Conservation (phyloP, 2,113 vertebrate genomes). For the Oplegnathus fasciatus region DNA sequence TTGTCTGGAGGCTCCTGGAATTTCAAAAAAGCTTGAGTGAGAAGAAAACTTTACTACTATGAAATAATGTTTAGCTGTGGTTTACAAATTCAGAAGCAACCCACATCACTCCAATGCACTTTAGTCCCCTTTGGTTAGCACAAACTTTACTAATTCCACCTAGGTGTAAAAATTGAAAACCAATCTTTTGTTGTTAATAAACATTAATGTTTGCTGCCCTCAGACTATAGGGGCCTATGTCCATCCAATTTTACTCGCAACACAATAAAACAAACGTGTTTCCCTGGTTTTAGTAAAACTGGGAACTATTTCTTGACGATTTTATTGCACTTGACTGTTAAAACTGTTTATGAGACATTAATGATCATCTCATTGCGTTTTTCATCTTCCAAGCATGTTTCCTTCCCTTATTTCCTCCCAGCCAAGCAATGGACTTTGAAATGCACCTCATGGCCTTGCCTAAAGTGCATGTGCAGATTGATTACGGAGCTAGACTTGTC, state of each 20-base stretch:
- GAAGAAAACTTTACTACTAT: background rate
- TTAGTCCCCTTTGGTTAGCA: background rate
- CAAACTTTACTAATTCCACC: background rate
- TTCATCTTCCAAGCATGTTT: background rate
- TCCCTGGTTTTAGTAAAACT: background rate
- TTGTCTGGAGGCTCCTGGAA: background rate
- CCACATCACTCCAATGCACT: background rate
- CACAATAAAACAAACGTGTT: background rate
- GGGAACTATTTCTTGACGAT: background rate
- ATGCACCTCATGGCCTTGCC: constrained; percentile 51
- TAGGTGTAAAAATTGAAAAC: background rate
- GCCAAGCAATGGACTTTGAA: constrained; percentile 31
- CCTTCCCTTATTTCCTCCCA: constrained; percentile 11
- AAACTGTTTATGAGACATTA: background rate
- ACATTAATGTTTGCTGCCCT: background rate
- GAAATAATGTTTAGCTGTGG: background rate
- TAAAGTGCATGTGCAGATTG: constrained; percentile 58
- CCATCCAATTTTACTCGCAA: background rate
- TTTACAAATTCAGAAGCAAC: background rate
- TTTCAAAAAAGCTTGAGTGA: background rate
- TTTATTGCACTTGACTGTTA: background rate
- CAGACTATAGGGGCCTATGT: background rate
- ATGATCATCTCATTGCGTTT: background rate
- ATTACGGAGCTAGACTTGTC: constrained; percentile 58
- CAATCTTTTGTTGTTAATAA: background rate